Conservation (phyloP, 2,888 invertebrate genomes). For the Eudemis profundana region DNA sequence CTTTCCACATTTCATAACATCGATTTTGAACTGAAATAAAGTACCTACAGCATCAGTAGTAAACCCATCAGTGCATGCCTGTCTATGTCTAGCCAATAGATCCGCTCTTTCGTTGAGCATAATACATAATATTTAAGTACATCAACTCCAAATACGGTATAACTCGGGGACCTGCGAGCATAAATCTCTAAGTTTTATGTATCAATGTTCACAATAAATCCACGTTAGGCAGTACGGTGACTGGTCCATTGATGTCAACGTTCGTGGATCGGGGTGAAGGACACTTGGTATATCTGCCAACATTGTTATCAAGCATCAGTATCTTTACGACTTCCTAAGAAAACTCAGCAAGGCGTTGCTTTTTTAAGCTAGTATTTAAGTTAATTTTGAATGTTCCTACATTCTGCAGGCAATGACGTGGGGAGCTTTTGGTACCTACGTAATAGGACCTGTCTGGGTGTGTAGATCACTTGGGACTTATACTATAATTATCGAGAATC, state of each 20-base stretch:
- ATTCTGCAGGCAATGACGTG: too few species aligned
- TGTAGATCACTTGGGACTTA: too few species aligned
- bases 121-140: not conserved
- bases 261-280: slow-evolving; percentile 4
- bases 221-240: slow-evolving; percentile 4
- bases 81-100: too few species aligned
- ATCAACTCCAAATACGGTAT: slow-evolving; percentile 1
- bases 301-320: not conserved
- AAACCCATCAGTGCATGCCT: too few species aligned
- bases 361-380: not conserved
- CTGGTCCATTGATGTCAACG: not conserved
- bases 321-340: slow-evolving; percentile 6
- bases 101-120: too few species aligned
- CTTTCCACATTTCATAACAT: too few species aligned
- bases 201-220: not conserved
- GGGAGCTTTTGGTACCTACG: too few species aligned
- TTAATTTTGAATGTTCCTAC: not conserved
- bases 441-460: too few species aligned
- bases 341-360: not conserved
- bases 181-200: slow-evolving; percentile 15
- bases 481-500: too few species aligned
- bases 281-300: not conserved
- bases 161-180: not conserved
- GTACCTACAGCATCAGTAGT: too few species aligned
- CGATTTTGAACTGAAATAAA: too few species aligned